phyloP scores from a whole-genome alignment of 2,113 vertebrate genomes.

The Perognathus longimembris region DNA sequence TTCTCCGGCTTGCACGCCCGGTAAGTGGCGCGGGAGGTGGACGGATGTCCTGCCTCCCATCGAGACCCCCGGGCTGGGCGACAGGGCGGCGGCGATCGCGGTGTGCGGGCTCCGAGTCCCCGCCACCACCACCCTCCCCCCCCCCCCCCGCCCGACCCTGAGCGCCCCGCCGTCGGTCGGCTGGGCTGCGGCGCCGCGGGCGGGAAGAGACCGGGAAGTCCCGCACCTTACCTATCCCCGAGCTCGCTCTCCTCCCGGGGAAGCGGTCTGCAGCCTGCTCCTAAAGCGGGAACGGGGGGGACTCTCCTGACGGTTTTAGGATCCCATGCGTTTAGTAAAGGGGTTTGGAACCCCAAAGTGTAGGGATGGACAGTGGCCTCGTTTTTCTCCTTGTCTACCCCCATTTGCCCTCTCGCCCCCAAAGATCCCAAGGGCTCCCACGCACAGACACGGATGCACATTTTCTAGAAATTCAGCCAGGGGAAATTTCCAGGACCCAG shows the following conservation, averaged over 20 bases:
- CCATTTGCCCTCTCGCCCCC: neutral
- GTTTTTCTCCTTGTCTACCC: neutral
- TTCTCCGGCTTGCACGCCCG: conserved; percentile 90
- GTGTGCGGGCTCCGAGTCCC: neutral
- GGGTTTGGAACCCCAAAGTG: conserved; percentile 8
- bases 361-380: neutral
- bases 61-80: neutral
- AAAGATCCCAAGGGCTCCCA: neutral
- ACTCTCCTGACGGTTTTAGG: neutral
- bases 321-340: neutral
- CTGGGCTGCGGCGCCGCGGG: neutral
- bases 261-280: neutral
- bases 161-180: neutral
- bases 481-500: neutral
- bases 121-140: neutral
- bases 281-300: neutral
- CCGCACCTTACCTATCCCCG: neutral
- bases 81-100: conserved; percentile 46
- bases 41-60: neutral
- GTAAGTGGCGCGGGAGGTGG: conserved; percentile 87
- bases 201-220: too few species aligned
- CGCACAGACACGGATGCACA: neutral
- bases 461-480: neutral
- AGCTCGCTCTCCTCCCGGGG: neutral
- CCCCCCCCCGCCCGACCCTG: too few species aligned